These are phyloP conservation scores for Dascillus cervinus DNA, from an alignment of 2,888 invertebrate genomes.

Conservation along the genomic window DNA sequence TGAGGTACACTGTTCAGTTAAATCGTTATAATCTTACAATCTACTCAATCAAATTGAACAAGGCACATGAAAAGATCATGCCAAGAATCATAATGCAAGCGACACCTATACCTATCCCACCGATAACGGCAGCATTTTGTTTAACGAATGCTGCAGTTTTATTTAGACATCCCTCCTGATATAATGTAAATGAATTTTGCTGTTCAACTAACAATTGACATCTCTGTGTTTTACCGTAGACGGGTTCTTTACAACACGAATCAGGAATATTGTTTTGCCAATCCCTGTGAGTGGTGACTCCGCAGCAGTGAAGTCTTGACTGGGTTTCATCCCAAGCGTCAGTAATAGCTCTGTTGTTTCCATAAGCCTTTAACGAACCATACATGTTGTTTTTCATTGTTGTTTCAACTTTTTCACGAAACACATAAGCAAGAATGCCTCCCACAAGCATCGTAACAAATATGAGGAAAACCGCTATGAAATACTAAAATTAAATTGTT, in stretches of 20 bases:
- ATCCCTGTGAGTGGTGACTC: conserved; percentile 66
- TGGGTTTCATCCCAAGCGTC: conserved; percentile 87
- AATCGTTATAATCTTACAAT: too few relatives aligned
- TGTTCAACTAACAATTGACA: conserved; percentile 45
- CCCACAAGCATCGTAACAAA: conserved; percentile 66
- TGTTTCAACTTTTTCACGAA: conserved; percentile 10
- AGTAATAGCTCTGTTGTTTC: conserved; percentile 65
- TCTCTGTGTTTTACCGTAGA: conserved; percentile 48
- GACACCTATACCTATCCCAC: conserved; percentile 72
- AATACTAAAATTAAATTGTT: conserved; percentile 58
- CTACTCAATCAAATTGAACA: conserved; percentile 69
- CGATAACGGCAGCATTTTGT: conserved; percentile 72
- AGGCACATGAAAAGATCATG: conserved; percentile 73
- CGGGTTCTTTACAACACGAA: conserved; percentile 66
- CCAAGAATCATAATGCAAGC: conserved; percentile 82
- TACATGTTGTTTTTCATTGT: conserved; percentile 6
- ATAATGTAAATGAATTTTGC: conserved; percentile 55
- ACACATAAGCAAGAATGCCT: conserved; percentile 13
- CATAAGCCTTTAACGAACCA: conserved; percentile 6
- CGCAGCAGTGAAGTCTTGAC: conserved; percentile 75
- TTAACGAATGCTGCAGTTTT: conserved; percentile 64
- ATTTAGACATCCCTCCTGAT: conserved; percentile 68
- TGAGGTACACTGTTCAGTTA: too few relatives aligned
- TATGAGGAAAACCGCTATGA: conserved; percentile 78
- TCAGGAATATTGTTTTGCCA: conserved; percentile 68